These are phyloP conservation scores for Lophotis ruficrista DNA, from an alignment of 2,113 vertebrate genomes.

Conservation along the genomic window DNA sequence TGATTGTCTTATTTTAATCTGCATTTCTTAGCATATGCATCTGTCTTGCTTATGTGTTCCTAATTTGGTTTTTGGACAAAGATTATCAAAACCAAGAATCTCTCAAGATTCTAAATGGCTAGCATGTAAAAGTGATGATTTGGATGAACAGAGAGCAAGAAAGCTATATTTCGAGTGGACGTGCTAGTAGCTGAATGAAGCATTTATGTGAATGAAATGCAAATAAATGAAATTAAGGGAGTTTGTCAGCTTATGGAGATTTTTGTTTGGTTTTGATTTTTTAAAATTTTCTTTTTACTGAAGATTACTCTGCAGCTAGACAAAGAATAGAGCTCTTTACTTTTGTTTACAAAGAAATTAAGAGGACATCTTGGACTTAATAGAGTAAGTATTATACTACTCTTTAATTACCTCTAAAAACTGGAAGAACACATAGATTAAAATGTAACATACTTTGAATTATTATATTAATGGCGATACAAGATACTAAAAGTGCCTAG, in stretches of 20 bases:
- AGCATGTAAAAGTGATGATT: neutral
- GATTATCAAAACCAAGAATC: neutral
- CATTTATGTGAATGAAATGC: neutral
- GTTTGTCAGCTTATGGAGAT: accelerated
- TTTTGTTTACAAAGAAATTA: neutral
- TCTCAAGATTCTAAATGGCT: neutral
- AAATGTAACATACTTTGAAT: neutral
- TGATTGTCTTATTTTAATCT: neutral
- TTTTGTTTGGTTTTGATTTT: neutral
- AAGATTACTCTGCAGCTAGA: neutral
- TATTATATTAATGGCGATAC: neutral
- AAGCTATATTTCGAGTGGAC: neutral
- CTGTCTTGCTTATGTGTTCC: neutral
- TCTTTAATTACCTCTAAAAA: neutral
- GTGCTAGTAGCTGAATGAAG: neutral
- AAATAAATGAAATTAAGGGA: neutral
- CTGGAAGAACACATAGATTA: neutral
- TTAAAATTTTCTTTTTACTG: neutral
- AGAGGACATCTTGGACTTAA: neutral
- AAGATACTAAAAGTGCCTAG: neutral
- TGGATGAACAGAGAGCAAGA: neutral
- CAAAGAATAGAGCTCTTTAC: neutral
- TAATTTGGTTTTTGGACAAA: neutral
- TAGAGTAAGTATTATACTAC: neutral
- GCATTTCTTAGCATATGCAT: neutral